phyloP scores from a whole-genome alignment of 2,797 vertebrate genomes.

The Macrochelys suwanniensis region DNA sequence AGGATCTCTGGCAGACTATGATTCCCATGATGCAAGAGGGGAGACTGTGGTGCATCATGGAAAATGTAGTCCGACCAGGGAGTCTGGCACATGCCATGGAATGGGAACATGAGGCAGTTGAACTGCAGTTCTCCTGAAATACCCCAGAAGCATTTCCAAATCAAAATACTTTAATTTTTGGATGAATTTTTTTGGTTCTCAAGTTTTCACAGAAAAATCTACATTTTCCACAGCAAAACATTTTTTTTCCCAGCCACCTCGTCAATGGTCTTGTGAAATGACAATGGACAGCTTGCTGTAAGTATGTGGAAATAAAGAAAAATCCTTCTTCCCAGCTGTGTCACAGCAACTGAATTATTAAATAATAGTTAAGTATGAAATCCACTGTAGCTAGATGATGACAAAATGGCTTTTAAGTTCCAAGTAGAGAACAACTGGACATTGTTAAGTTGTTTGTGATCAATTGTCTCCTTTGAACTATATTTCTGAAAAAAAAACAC shows the following conservation, averaged over 20 bases:
- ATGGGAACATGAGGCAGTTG: background rate
- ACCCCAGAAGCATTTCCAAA: background rate
- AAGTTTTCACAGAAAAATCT: background rate
- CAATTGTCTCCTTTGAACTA: background rate
- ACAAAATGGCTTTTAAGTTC: background rate
- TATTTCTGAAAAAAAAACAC: background rate
- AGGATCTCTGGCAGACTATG: no score
- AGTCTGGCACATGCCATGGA: background rate
- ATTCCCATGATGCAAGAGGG: background rate
- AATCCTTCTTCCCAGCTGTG: background rate
- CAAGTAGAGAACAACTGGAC: background rate
- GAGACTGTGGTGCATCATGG: background rate
- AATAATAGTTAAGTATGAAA: background rate
- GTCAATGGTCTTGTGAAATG: background rate
- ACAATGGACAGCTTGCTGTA: background rate
- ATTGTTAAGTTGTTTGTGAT: background rate
- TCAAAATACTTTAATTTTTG: background rate
- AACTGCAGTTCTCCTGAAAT: background rate
- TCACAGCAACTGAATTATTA: slow-evolving; percentile 4
- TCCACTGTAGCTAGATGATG: background rate
- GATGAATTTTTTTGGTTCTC: background rate
- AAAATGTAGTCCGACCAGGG: background rate
- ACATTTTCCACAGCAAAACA: background rate
- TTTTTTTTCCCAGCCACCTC: background rate
- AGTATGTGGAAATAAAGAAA: background rate